Percentiles rank a stretch among this genome's conserved stretches.
Conservation (phyloP, 2,888 invertebrate genomes). For the Sesia apiformis region DNA sequence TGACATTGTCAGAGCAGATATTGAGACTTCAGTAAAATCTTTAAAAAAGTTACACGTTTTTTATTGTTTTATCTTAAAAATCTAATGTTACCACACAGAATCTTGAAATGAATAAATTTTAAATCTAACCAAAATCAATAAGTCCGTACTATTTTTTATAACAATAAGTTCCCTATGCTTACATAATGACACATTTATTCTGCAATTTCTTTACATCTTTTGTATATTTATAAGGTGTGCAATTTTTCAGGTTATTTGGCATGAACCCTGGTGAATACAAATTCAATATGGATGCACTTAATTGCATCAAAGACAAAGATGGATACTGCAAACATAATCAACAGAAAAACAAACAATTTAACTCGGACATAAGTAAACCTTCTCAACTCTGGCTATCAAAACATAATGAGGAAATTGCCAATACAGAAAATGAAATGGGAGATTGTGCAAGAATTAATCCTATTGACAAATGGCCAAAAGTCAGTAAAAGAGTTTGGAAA, state of each 20-base stretch:
- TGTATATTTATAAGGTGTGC: neutral
- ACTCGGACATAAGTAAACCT: constrained; percentile 17
- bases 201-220: no score
- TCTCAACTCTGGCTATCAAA: constrained; percentile 21
- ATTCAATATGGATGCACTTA: constrained; percentile 49
- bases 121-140: no score
- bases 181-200: no score
- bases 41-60: no score
- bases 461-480: constrained; percentile 48
- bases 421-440: constrained; percentile 28
- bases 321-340: constrained; percentile 55
- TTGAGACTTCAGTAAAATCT: no score
- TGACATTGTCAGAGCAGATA: no score
- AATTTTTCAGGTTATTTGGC: constrained; percentile 47
- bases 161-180: no score
- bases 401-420: constrained; percentile 23
- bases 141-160: no score
- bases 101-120: no score
- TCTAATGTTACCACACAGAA: no score
- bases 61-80: no score
- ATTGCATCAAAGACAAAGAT: constrained; percentile 51
- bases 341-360: constrained; percentile 15
- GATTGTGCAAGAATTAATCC: constrained; percentile 51
- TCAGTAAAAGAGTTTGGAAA: constrained; percentile 46
- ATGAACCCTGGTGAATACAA: constrained; percentile 56